Evolutionary conservation across 2,888 invertebrate genomes (phyloP).

Genomic region (Agonopterix heracliana): DNA sequence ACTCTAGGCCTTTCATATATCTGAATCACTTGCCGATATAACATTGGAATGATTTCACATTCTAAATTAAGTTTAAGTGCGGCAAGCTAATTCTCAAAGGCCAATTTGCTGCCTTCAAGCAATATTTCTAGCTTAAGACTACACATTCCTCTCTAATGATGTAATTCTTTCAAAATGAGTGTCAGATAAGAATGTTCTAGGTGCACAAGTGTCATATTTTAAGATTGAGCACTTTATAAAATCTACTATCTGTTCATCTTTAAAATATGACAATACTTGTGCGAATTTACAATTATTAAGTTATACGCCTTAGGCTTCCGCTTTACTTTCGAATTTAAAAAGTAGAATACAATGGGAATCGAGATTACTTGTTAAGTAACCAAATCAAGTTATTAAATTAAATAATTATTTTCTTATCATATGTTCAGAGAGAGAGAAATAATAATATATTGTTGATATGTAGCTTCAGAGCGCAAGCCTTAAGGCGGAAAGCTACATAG

Average conservation of each 20-base stretch:
- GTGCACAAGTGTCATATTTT: constrained; percentile 46
- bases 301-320: constrained; percentile 45
- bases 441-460: constrained; percentile 64
- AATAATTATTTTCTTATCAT: neutral
- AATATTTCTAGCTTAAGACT: no score
- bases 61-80: neutral
- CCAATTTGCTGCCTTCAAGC: neutral
- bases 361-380: constrained; percentile 39
- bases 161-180: neutral
- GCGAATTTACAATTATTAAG: constrained; percentile 25
- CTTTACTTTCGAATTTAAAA: constrained; percentile 16
- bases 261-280: constrained; percentile 44
- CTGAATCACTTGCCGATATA: no score
- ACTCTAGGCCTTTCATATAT: constrained; percentile 2
- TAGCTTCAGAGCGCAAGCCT: constrained; percentile 54
- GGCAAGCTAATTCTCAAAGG: neutral
- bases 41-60: neutral
- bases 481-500: constrained; percentile 45
- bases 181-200: neutral
- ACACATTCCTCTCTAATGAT: no score
- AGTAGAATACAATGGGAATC: constrained; percentile 14
- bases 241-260: constrained; percentile 17
- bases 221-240: constrained; percentile 29
- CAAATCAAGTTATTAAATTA: neutral
- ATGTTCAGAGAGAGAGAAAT: constrained; percentile 3